Percentiles rank a stretch among this genome's conserved stretches.
Evolutionary conservation across 1,140 invertebrate species (phyloP).

Genomic region (Homarus americanus): DNA sequence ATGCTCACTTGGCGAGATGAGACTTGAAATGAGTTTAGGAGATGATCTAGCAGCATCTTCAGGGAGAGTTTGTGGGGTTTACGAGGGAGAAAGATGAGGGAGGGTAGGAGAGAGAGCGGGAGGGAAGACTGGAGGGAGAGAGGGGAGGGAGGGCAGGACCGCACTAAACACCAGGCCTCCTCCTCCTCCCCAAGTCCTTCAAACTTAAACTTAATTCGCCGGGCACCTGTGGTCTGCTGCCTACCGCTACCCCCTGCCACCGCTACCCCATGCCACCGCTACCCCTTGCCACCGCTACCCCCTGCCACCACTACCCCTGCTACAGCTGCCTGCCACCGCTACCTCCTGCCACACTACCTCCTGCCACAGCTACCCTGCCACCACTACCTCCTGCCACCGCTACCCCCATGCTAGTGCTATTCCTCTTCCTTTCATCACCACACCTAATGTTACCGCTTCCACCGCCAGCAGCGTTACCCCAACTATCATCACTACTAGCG

Average conservation of each 20-base stretch:
- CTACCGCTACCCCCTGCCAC: background rate
- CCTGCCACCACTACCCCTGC: background rate
- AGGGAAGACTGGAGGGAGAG: constrained; percentile 21
- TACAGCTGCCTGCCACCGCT: background rate
- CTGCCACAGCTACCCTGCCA: background rate
- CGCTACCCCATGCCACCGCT: background rate
- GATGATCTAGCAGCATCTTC: constrained; percentile 32
- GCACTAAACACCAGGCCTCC: constrained; percentile 41
- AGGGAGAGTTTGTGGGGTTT: background rate
- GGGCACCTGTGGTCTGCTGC: constrained; percentile 63
- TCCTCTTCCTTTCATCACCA: no score
- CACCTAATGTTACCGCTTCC: no score
- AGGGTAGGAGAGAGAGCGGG: constrained; percentile 24
- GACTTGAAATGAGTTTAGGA: constrained; percentile 60
- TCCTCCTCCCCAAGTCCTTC: constrained; percentile 63
- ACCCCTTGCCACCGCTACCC: background rate
- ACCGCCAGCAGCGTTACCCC: no score
- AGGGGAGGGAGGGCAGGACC: background rate
- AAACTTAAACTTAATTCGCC: constrained; percentile 71
- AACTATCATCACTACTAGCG: no score
- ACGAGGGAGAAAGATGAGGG: constrained; percentile 35
- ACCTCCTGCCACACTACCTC: background rate
- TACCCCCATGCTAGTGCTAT: no score
- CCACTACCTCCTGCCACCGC: no score
- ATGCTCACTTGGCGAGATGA: constrained; percentile 31